Evolutionary conservation across 2,888 invertebrate genomes (phyloP).

Genomic region (Osmoderma eremita): DNA sequence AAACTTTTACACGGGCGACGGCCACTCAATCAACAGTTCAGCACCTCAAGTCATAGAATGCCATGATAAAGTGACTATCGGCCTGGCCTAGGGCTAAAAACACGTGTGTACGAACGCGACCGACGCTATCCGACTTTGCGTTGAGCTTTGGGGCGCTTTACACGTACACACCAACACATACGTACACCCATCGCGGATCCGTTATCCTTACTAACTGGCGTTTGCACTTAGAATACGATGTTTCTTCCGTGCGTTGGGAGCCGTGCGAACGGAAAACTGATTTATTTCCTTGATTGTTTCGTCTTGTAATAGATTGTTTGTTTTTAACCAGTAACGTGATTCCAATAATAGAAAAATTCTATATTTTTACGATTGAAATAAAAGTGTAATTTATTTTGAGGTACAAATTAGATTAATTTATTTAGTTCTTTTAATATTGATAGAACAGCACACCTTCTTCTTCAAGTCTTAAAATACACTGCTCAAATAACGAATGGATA

Average conservation of each 20-base stretch:
- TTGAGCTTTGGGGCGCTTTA: slow-evolving; percentile 39
- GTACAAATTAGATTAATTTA: too few relatives aligned
- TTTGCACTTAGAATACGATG: not conserved
- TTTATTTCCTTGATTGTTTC: too few relatives aligned
- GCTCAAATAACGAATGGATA: too few relatives aligned
- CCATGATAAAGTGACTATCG: slow-evolving; percentile 50
- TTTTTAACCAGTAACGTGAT: too few relatives aligned
- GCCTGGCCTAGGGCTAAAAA: slow-evolving; percentile 53
- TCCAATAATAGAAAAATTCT: too few relatives aligned
- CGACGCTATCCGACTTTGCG: slow-evolving; percentile 46
- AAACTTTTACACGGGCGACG: slow-evolving; percentile 46
- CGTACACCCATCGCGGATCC: slow-evolving; percentile 9
- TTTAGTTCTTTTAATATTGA: too few relatives aligned
- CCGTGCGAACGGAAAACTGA: not conserved
- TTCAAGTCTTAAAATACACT: too few relatives aligned
- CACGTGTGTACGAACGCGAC: slow-evolving; percentile 52
- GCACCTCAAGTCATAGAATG: slow-evolving; percentile 55
- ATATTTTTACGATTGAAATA: too few relatives aligned
- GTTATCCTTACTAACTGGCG: slow-evolving; percentile 27
- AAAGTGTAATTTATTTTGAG: too few relatives aligned
- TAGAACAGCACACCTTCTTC: too few relatives aligned
- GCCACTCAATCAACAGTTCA: slow-evolving; percentile 54
- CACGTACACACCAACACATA: slow-evolving; percentile 16
- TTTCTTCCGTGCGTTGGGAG: slow-evolving; percentile 11
- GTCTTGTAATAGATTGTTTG: too few relatives aligned